phyloP scores from a whole-genome alignment of 2,888 invertebrate genomes.

The Tetropium fuscum region DNA sequence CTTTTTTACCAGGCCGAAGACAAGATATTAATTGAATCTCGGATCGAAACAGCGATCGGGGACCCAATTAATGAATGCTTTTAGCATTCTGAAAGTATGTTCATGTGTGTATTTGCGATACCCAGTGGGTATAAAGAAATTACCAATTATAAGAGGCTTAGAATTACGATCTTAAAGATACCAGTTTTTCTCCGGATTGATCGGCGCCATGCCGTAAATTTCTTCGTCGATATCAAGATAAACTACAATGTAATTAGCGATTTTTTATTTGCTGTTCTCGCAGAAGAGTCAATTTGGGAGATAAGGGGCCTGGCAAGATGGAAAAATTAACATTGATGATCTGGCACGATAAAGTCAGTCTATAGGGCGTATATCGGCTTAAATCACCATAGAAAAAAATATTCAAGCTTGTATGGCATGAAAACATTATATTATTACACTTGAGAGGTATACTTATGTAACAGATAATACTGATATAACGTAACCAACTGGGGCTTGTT shows the following conservation, averaged over 20 bases:
- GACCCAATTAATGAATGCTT: constrained; percentile 51
- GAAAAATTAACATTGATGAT: no score
- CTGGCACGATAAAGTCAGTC: no score
- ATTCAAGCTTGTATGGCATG: no score
- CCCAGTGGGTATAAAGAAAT: constrained; percentile 43
- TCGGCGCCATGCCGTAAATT: constrained; percentile 19
- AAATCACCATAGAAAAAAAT: no score
- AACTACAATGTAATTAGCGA: constrained; percentile 2
- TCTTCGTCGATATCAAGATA: constrained; percentile 17
- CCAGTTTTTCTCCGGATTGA: constrained; percentile 29
- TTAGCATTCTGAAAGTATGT: constrained; percentile 45
- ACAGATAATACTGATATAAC: no score
- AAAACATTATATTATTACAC: no score
- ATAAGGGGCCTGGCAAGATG: no score
- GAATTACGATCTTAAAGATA: constrained; percentile 32
- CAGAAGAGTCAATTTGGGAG: no score
- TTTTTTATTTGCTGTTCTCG: no score
- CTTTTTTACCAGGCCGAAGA: constrained; percentile 28
- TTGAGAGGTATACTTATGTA: no score
- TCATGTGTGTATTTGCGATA: constrained; percentile 30
- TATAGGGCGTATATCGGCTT: no score
- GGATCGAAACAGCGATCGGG: constrained; percentile 32
- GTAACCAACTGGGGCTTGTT: no score
- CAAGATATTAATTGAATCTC: constrained; percentile 37
- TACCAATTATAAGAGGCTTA: constrained; percentile 45